A percentile compares a stretch with the other conserved stretches of the same genome.
Conservation (phyloP, 2,888 invertebrate species). For the Ditula angustiorana region DNA sequence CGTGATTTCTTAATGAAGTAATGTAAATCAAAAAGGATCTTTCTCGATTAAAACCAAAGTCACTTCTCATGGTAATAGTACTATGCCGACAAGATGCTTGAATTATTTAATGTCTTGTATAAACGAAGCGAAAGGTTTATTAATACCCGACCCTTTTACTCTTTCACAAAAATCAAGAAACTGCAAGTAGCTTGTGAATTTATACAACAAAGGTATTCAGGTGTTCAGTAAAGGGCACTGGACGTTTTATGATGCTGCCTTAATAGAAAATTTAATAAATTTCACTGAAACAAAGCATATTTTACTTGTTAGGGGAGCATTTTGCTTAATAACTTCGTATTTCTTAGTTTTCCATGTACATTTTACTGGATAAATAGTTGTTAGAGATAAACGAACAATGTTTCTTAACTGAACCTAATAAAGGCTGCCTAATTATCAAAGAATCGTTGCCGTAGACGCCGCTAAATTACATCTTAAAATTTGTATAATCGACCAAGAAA, state of each 20-base stretch:
- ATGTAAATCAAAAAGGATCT: no score
- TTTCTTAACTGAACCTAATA: background rate
- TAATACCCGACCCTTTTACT: background rate
- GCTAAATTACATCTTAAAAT: background rate
- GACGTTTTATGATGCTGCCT: constrained; percentile 21
- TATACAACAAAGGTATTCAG: constrained; percentile 22
- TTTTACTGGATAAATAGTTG: background rate
- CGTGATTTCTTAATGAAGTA: no score
- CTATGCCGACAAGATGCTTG: no score
- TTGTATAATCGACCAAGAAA: no score
- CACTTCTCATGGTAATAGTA: no score
- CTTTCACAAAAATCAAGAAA: constrained; percentile 11
- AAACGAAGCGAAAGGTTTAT: background rate
- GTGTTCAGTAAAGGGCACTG: constrained; percentile 22
- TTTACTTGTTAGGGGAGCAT: constrained; percentile 2
- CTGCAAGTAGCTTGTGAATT: background rate
- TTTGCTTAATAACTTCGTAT: background rate
- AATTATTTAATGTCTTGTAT: background rate
- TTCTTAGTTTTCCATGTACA: constrained; percentile 1
- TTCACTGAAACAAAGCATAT: constrained; percentile 16
- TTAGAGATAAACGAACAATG: background rate
- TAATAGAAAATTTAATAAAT: constrained; percentile 34
- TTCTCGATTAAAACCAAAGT: no score
- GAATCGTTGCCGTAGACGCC: background rate
- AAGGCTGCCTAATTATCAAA: background rate